Evolutionary conservation across 2,888 invertebrate genomes (phyloP), one percentile per base, ranked within the genome.

Genomic region (Eretmocerus hayati): DNA sequence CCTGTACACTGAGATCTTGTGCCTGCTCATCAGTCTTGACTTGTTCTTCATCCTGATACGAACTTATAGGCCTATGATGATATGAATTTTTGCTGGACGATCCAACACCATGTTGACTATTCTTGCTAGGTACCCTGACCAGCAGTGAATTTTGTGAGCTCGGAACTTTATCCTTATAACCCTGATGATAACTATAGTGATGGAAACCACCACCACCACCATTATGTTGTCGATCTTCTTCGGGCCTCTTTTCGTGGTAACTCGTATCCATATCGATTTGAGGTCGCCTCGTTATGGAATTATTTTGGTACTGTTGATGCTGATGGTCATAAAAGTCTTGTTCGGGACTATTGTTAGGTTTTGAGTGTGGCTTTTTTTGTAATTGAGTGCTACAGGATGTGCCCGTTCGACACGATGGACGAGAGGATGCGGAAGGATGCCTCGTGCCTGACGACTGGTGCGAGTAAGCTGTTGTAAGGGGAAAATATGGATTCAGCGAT

Each of bases 301-400:
- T 23, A 56, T 57, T 3, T 56, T 56, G 1, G 43, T 35, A 20
- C 33, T 49, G 6, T 43, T 48, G 3, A 48, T 35, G 21, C 6
- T 40, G 44, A 5, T 40, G 40, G 3, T 31, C 19, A 16, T 46
- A 43, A 15, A 42, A 41, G 13, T 47, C 37, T 57, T 58, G 50
- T 57, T 56, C 33, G 1, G 42, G 22, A 6, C 26, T 11, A 11
- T 11, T 59, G 43, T 61, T 62, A 1, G 69, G 69, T 42, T 67
- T 67, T 2, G 63, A 62, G 42, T 67, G 66, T 9, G 67, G 67
- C 43, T 64, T 60, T 43, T 69, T 69, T 37, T 69, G 68, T 40
- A 64, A 41, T 0, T 59, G 59, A n/a, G n/a, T n/a, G n/a, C n/a
- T n/a, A n/a, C n/a, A n/a, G n/a, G n/a, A n/a, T n/a, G n/a, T n/a